Evolutionary conservation across 2,888 invertebrate genomes (phyloP), one percentile per base, ranked within the genome.

Genomic region (Archaeoteleia sp.): DNA sequence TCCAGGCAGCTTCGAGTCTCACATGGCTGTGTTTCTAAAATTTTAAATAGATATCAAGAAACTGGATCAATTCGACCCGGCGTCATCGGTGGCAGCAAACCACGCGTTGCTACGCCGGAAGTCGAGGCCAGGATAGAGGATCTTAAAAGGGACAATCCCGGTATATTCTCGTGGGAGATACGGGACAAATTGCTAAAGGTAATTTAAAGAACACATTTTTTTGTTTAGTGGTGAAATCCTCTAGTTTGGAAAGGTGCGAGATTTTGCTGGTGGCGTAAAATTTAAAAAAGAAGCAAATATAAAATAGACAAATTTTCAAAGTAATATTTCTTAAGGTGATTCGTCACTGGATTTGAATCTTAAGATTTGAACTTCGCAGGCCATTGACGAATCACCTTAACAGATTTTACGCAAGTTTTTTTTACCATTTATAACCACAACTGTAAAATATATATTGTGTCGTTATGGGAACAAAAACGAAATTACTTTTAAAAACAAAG

Each of bases 1-100:
- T 96, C 95, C 12, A 90, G 84, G 79, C 96, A 97, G 83, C 87
- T 98, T 25, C 89, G 97, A 12, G 97, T 98, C 12, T 96, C 96
- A 0, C 98, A 98, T 82, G 98, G 98, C 30, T 98, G 97, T 86
- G 98, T 98, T 67, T 96, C 96, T 78, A 98, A 98, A 88, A 98
- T 98, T 76, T 88, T 98, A 63, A 96, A 96, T 86, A 90, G 96
- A 75, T 96, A 95, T 86, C 94, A 96, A 88, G 95, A 95, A 83
- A 95, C 95, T 10, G 95, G 95, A 37, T 93, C 92, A 67, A 95
- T 95, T 73, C 87, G 94, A 29, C 95, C 95, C 0, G 95, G 95
- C 0, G 93, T 93, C 1, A 93, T 93, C 72, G 93, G 95, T 0
- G 94, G 95, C 8, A 91, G 91, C 66, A 95, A 95, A 80, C 94